These are phyloP conservation scores for Dicyrtomina minuta DNA, from an alignment of 2,888 invertebrate species.

Conservation along the genomic window DNA sequence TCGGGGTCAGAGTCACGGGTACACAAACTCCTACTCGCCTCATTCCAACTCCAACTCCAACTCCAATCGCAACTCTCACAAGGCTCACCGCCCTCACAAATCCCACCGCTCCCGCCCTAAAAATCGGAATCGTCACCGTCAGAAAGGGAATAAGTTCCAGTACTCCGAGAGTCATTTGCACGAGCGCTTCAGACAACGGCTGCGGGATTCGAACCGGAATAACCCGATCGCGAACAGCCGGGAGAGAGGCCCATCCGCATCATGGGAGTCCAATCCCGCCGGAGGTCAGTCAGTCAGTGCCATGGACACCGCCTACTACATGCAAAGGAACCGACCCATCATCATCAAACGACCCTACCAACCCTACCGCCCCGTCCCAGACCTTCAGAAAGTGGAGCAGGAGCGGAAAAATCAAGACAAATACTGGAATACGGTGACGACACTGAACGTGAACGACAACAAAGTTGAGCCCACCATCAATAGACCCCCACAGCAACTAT, in stretches of 20 bases:
- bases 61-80: background rate
- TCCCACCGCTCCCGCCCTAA: constrained; percentile 1
- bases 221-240: background rate
- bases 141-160: background rate
- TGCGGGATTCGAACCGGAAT: background rate
- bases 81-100: constrained; percentile 15
- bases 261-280: constrained; percentile 6
- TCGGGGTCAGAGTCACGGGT: too few species aligned
- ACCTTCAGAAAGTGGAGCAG: constrained; percentile 32
- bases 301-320: constrained; percentile 28
- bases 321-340: constrained; percentile 41
- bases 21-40: too few species aligned
- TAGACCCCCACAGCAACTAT: background rate
- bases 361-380: constrained; percentile 27
- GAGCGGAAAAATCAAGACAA: constrained; percentile 44
- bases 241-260: background rate
- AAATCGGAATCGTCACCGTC: background rate
- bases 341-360: constrained; percentile 50
- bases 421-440: constrained; percentile 35
- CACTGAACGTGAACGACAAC: constrained; percentile 2
- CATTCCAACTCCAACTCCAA: background rate
- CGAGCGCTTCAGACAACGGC: background rate
- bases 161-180: background rate
- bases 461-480: background rate
- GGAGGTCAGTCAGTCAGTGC: background rate